These are phyloP conservation scores for Oryzias melastigma DNA, from an alignment of 2,113 vertebrate genomes.

Conservation along the genomic window DNA sequence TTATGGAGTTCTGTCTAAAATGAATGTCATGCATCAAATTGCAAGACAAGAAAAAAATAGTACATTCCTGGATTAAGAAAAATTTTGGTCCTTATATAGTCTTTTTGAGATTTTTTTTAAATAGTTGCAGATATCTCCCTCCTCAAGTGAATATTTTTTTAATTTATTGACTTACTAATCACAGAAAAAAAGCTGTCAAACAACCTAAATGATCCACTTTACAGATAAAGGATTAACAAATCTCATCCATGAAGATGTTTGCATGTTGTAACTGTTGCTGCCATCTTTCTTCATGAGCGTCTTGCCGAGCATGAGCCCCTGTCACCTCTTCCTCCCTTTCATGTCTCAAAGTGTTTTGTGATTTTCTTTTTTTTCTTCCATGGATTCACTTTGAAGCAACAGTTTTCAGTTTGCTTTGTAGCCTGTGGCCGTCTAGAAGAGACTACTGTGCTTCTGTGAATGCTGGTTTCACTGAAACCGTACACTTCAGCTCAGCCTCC, in stretches of 20 bases:
- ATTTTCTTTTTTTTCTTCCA: constrained; percentile 7
- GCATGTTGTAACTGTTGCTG: constrained; percentile 9
- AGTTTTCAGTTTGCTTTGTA: constrained; percentile 30
- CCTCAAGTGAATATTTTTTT: too few species aligned
- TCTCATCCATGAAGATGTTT: constrained; percentile 65
- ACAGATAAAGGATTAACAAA: background rate
- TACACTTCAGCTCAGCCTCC: constrained; percentile 11
- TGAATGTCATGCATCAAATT: too few species aligned
- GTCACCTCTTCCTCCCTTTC: background rate
- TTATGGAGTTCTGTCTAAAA: too few species aligned
- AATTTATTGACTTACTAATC: too few species aligned
- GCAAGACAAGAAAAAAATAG: too few species aligned
- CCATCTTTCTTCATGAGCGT: background rate
- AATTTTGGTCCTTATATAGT: too few species aligned
- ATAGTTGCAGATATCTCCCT: too few species aligned
- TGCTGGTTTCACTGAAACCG: constrained; percentile 27
- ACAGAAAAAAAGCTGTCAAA: too few species aligned
- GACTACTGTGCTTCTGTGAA: constrained; percentile 20
- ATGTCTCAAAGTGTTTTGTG: constrained; percentile 19
- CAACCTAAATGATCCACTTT: too few species aligned
- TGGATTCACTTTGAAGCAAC: background rate
- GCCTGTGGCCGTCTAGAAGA: constrained; percentile 24
- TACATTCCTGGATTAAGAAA: too few species aligned
- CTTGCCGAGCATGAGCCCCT: constrained; percentile 25
- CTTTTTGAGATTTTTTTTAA: too few species aligned